phyloP scores from a whole-genome alignment of 2,888 invertebrate genomes.

The Heteromyza rotundicornis region DNA sequence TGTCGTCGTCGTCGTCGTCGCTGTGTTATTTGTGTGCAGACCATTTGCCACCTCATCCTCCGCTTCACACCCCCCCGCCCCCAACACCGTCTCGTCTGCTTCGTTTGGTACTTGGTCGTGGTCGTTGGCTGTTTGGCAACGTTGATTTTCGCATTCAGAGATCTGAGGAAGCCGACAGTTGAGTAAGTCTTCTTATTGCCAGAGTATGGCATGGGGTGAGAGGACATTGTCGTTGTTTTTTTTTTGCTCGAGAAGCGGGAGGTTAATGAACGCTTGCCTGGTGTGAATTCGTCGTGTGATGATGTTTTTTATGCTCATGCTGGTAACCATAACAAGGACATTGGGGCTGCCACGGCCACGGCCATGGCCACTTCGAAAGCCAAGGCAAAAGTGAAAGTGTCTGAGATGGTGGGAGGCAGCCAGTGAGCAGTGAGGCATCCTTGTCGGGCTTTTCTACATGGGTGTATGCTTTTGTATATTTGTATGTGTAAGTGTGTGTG shows the following conservation, averaged over 20 bases:
- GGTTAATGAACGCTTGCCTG: constrained; percentile 23
- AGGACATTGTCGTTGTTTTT: background rate
- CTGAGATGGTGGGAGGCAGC: constrained; percentile 14
- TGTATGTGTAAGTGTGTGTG: background rate
- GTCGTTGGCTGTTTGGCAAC: constrained; percentile 9
- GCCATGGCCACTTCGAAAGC: constrained; percentile 29
- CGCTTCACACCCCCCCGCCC: too few species aligned
- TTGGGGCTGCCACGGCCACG: constrained; percentile 17
- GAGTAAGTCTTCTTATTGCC: constrained; percentile 22
- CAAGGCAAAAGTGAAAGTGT: constrained; percentile 33
- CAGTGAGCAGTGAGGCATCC: constrained; percentile 6
- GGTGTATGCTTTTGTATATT: background rate
- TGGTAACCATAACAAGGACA: constrained; percentile 29
- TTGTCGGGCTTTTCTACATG: too few species aligned
- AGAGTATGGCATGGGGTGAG: background rate
- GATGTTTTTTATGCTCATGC: constrained; percentile 18
- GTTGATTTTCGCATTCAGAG: constrained; percentile 14
- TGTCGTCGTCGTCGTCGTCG: constrained; percentile 7
- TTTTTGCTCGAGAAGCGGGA: constrained; percentile 8
- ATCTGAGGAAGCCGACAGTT: constrained; percentile 11
- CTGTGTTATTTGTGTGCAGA: constrained; percentile 11
- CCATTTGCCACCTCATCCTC: constrained; percentile 17
- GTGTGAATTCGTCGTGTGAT: constrained; percentile 23
- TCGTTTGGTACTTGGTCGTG: constrained; percentile 5
- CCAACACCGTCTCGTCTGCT: too few species aligned